These are phyloP conservation scores for Drosophila aff. DNA, from an alignment of 1,140 invertebrate species.

Conservation along the genomic window DNA sequence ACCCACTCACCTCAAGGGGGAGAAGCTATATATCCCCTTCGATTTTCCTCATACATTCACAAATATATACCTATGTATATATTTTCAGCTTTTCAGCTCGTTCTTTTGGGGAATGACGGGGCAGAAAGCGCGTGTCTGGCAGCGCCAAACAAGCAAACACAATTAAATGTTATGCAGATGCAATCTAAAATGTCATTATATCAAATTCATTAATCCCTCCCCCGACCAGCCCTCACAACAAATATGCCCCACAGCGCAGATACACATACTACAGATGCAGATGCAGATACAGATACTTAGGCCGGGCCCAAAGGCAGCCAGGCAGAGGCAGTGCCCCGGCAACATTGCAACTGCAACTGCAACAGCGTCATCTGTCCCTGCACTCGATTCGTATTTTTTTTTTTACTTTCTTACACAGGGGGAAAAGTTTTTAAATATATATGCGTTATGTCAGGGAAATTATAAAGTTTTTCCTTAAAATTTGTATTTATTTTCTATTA, in stretches of 20 bases:
- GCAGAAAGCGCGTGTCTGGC: slow-evolving; percentile 76
- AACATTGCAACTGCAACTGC: slow-evolving; percentile 60
- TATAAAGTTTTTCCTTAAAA: too few relatives aligned
- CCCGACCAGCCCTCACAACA: slow-evolving; percentile 14
- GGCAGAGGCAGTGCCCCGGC: slow-evolving; percentile 48
- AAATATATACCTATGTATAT: slow-evolving; percentile 5
- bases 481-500: too few relatives aligned
- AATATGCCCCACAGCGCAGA: slow-evolving; percentile 50
- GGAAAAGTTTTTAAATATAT: neutral
- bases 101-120: slow-evolving; percentile 71
- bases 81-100: slow-evolving; percentile 45
- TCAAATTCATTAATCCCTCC: slow-evolving; percentile 82
- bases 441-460: too few relatives aligned
- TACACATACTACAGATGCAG: slow-evolving; percentile 34
- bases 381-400: slow-evolving; percentile 56
- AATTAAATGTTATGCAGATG: slow-evolving; percentile 84
- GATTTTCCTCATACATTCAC: slow-evolving; percentile 4
- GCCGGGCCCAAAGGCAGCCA: slow-evolving; percentile 59
- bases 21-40: neutral
- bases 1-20: slow-evolving; percentile 21
- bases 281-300: slow-evolving; percentile 49
- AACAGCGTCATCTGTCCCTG: slow-evolving; percentile 70
- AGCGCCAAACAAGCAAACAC: slow-evolving; percentile 74
- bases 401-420: slow-evolving; percentile 21
- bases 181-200: slow-evolving; percentile 84